Evolutionary conservation across 2,113 vertebrate species (phyloP).

Genomic region (Rhegmatorhina hoffmannsi): DNA sequence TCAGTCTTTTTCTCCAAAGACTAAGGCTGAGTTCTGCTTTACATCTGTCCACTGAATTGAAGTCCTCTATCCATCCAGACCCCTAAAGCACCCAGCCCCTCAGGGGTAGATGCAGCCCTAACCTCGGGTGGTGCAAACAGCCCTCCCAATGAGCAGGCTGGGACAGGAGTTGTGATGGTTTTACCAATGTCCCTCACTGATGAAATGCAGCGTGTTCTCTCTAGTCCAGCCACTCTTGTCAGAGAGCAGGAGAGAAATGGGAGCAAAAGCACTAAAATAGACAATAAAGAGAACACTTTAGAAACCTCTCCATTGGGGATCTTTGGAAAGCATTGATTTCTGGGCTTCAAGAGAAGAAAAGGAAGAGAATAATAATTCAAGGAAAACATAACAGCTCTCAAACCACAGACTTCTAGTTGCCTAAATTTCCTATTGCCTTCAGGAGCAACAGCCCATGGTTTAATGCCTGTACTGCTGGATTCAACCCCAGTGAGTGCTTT

Average conservation of each 20-base stretch:
- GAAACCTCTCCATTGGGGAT: not conserved
- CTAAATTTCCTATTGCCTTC: not conserved
- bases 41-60: not conserved
- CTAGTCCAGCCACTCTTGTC: not conserved
- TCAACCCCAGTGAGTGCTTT: fast-evolving
- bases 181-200: not conserved
- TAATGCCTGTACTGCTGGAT: not conserved
- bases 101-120: fast-evolving
- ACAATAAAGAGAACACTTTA: constrained; percentile 29
- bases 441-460: not conserved
- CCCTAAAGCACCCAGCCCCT: not conserved
- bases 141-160: fast-evolving
- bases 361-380: constrained; percentile 8
- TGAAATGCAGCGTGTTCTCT: not conserved
- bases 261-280: not conserved
- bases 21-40: not conserved
- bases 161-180: not conserved
- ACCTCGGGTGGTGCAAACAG: not conserved
- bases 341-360: constrained; percentile 27
- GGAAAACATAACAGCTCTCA: constrained; percentile 13
- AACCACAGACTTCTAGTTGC: not conserved
- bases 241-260: not conserved
- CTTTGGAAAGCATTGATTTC: constrained; percentile 53
- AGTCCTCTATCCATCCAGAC: not conserved
- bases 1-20: not conserved